phyloP scores from a whole-genome alignment of 2,797 vertebrate genomes.

The Sebastiscus albofasciatus region DNA sequence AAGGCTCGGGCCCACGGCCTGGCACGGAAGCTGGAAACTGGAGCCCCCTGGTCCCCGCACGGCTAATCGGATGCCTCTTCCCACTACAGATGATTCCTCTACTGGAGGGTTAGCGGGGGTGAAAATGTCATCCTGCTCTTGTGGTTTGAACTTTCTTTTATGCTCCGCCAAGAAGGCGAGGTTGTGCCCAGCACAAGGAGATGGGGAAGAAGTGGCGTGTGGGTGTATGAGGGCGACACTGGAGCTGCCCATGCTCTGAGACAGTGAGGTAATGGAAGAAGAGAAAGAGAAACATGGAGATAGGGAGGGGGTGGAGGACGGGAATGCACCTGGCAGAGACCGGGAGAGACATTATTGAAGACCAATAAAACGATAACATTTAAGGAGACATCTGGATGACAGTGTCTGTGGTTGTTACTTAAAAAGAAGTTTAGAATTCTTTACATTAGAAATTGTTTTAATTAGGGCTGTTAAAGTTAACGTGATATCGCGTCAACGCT shows the following conservation, averaged over 20 bases:
- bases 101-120: slow-evolving; percentile 55
- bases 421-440: background rate
- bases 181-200: slow-evolving; percentile 45
- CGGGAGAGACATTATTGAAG: background rate
- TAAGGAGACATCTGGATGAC: background rate
- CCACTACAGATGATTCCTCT: slow-evolving; percentile 54
- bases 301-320: background rate
- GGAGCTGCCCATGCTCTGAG: slow-evolving; percentile 51
- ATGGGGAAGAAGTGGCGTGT: slow-evolving; percentile 11
- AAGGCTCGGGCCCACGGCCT: slow-evolving; percentile 55
- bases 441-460: background rate
- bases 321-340: slow-evolving; percentile 42
- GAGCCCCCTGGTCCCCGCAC: slow-evolving; percentile 57
- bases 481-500: no score
- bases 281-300: slow-evolving; percentile 27
- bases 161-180: slow-evolving; percentile 58
- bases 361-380: slow-evolving; percentile 8
- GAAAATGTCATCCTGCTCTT: slow-evolving; percentile 73
- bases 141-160: slow-evolving; percentile 68
- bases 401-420: background rate
- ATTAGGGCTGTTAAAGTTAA: background rate
- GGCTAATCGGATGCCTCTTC: slow-evolving; percentile 69
- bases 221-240: slow-evolving; percentile 30
- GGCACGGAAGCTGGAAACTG: slow-evolving; percentile 69
- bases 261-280: slow-evolving; percentile 69